Percentiles rank a stretch among this genome's conserved stretches.
phyloP scores from a whole-genome alignment of 2,888 invertebrate species.

The Acronicta aceris region DNA sequence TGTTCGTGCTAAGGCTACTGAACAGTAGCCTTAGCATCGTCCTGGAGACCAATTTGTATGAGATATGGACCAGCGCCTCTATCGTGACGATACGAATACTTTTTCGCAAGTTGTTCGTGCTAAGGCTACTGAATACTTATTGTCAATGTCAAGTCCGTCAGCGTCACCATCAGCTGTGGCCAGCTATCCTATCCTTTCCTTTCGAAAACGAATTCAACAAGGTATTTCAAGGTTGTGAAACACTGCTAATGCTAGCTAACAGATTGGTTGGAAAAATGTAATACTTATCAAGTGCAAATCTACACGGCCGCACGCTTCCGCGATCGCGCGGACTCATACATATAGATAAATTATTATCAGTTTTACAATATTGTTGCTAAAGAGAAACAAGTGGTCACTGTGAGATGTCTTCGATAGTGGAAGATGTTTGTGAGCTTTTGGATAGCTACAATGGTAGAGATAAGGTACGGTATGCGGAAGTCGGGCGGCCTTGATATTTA shows the following conservation, averaged over 20 bases:
- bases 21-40: no score
- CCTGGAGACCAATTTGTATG: no score
- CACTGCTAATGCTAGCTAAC: conserved; percentile 31
- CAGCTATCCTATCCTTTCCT: no score
- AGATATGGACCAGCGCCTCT: no score
- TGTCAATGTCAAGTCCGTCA: conserved; percentile 49
- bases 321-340: conserved; percentile 20
- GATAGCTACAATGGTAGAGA: conserved; percentile 96
- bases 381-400: conserved; percentile 18
- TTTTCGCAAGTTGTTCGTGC: no score
- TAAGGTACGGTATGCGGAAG: conserved; percentile 90
- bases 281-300: conserved; percentile 72
- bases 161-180: conserved; percentile 62
- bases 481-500: conserved; percentile 69
- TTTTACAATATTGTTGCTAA: conserved; percentile 29
- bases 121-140: no score
- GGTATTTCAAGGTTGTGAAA: conserved; percentile 61
- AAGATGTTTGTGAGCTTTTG: conserved; percentile 92
- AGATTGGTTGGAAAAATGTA: conserved; percentile 76
- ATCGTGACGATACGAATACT: no score
- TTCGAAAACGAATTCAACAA: conserved; percentile 72
- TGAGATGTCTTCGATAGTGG: conserved; percentile 78
- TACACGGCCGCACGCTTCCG: conserved; percentile 61
- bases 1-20: no score
- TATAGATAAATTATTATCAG: conserved; percentile 61